A percentile compares a stretch with the other conserved stretches of the same genome.
Conservation (phyloP, 2,797 vertebrate species). For the Dromococcyx pavoninus region DNA sequence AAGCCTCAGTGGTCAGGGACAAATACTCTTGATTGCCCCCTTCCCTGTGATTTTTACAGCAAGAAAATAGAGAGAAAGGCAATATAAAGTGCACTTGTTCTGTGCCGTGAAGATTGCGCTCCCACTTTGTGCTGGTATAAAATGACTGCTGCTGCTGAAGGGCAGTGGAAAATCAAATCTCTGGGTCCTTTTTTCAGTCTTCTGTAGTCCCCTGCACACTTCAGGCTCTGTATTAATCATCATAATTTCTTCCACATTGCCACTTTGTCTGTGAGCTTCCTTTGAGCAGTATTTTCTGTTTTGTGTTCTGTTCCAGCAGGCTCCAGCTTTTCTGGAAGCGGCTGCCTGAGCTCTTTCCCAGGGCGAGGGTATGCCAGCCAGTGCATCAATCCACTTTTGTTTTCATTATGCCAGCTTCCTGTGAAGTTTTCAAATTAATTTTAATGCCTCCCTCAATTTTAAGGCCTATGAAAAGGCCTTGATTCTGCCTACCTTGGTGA, state of each 20-base stretch:
- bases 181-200: neutral
- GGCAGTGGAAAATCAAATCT: constrained; percentile 43
- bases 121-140: neutral
- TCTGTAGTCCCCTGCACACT: constrained; percentile 23
- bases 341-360: constrained; percentile 65
- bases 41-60: neutral
- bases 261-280: constrained; percentile 26
- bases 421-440: constrained; percentile 76
- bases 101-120: neutral
- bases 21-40: constrained; percentile 7
- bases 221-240: constrained; percentile 22
- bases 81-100: constrained; percentile 15
- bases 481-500: constrained; percentile 62
- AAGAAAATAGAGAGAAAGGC: neutral
- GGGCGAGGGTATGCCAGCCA: constrained; percentile 49
- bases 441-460: constrained; percentile 70
- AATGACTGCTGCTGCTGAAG: neutral
- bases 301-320: constrained; percentile 30
- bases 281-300: constrained; percentile 29
- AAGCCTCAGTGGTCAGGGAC: constrained; percentile 1
- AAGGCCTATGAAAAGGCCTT: constrained; percentile 65
- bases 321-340: constrained; percentile 47
- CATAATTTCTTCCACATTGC: constrained; percentile 47
- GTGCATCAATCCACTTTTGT: constrained; percentile 65
- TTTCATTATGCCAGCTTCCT: constrained; percentile 75